Base-by-base conservation (phyloP, 2,797 vertebrate species). In the Alcedo atthis region DNA sequence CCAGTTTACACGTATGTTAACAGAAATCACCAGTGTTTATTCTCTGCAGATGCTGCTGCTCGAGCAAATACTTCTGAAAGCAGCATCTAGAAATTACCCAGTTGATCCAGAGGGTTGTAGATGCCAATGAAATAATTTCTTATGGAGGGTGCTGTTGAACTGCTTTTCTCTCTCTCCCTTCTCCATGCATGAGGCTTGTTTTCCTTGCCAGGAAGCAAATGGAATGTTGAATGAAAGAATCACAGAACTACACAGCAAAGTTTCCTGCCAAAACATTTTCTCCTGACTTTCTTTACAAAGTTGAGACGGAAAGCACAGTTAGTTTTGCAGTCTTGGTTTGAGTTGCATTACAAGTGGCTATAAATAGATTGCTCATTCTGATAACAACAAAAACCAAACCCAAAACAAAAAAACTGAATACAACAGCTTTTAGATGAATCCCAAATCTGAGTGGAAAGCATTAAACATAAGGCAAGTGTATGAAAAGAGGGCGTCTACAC, bases 1-100 rank as follows among this genome's bases (percentile, higher is more conserved):
- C 98, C 98, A 33, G 95, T 96, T 77, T 99, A 98, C 95, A 98
- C 96, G 99, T 99, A 96, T 54, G 99, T 98, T 86, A 88, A 92
- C 77, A 55, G 80, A 89, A 88, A 68, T 5, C 58, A 66, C 16
- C 35, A 28, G n/a, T 70, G 49, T 78, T 85, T 63, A 69, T 69
- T 76, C 81, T 80, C 59, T 88, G 63, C 74, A 86, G 40, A 58
- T 76, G 33, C 77, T 86, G 33, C 43, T 64, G 20, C 58, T 88
- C 53, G 81, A 68, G 53, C 61, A 77, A 30, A 43, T 45, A 18
- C 32, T 81, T 81, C 68, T 82, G 57, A 89, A 80, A 78, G 53
- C 55, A 74, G 28, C 59, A 83, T 64, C 73, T 78, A 83, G 78
- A 90, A 83, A 92, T 49, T 77, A 54, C 67, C 57, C n/a, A 40